Conservation (phyloP, 2,888 invertebrate species). For the Limnephilus lunatus region DNA sequence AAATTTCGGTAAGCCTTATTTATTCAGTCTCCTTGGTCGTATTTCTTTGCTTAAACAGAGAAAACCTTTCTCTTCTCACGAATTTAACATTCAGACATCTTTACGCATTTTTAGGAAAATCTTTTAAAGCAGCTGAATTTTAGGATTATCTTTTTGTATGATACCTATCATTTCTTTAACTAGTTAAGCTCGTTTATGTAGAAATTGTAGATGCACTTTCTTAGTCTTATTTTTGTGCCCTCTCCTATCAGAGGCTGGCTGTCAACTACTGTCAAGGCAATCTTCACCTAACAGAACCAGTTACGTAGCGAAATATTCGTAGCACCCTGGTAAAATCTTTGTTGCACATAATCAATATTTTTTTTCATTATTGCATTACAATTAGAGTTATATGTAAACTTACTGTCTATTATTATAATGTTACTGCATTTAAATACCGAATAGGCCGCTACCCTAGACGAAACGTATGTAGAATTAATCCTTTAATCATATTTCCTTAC, state of each 20-base stretch:
- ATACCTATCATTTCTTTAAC: background rate
- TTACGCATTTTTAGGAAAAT: background rate
- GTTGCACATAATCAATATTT: too few species aligned
- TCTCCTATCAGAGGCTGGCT: background rate
- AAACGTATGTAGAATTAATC: background rate
- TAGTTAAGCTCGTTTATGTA: background rate
- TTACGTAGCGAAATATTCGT: background rate
- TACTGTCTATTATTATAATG: too few species aligned
- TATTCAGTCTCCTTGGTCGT: slow-evolving; percentile 2
- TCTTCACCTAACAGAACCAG: background rate
- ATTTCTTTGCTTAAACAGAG: background rate
- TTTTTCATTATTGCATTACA: too few species aligned
- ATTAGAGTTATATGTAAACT: background rate
- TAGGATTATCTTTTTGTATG: background rate
- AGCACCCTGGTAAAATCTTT: too few species aligned
- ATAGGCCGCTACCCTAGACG: too few species aligned
- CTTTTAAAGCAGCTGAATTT: background rate
- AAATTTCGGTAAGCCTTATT: background rate
- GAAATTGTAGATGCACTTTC: background rate
- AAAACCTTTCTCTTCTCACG: background rate
- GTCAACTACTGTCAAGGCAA: background rate
- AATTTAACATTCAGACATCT: background rate
- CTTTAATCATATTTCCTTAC: background rate
- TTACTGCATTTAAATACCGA: too few species aligned
- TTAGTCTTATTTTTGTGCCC: background rate